These are phyloP conservation scores for Andrena flavipes DNA, from an alignment of 2,888 invertebrate genomes.

Conservation along the genomic window DNA sequence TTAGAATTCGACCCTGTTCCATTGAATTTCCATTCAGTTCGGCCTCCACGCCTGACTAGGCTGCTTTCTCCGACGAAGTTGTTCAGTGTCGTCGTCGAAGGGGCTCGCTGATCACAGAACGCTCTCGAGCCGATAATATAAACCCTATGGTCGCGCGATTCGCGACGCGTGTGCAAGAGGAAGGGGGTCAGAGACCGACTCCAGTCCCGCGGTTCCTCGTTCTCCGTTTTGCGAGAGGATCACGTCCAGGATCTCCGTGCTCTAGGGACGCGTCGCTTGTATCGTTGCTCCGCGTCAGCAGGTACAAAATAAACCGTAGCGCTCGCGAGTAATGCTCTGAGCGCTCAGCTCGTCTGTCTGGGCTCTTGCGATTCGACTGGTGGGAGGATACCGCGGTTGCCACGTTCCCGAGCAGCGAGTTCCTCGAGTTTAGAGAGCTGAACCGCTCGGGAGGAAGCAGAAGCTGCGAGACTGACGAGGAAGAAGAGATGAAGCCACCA, in stretches of 20 bases:
- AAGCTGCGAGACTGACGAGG: neutral
- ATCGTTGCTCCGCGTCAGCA: constrained; percentile 42
- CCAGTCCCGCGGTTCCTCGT: neutral
- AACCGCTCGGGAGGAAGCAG: neutral
- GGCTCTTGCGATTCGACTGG: neutral
- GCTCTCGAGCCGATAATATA: neutral
- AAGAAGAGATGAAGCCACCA: no score
- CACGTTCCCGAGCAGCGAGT: no score
- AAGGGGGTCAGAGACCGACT: neutral
- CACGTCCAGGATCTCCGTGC: neutral
- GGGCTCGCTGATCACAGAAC: constrained; percentile 22
- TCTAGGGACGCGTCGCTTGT: neutral
- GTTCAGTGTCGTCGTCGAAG: neutral
- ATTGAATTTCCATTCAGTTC: neutral
- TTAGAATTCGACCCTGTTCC: neutral
- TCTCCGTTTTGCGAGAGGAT: neutral
- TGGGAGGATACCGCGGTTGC: neutral
- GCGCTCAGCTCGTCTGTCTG: constrained; percentile 2
- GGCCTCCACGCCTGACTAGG: neutral
- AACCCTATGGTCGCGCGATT: neutral
- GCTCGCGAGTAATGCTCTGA: neutral
- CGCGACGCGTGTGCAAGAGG: no score
- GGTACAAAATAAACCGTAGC: constrained; percentile 48
- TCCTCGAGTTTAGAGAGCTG: no score
- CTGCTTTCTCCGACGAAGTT: constrained; percentile 24